Percentiles rank a stretch among this genome's conserved stretches.
These are phyloP conservation scores for Ameiurus melas DNA, from an alignment of 2,113 vertebrate genomes.

Conservation along the genomic window DNA sequence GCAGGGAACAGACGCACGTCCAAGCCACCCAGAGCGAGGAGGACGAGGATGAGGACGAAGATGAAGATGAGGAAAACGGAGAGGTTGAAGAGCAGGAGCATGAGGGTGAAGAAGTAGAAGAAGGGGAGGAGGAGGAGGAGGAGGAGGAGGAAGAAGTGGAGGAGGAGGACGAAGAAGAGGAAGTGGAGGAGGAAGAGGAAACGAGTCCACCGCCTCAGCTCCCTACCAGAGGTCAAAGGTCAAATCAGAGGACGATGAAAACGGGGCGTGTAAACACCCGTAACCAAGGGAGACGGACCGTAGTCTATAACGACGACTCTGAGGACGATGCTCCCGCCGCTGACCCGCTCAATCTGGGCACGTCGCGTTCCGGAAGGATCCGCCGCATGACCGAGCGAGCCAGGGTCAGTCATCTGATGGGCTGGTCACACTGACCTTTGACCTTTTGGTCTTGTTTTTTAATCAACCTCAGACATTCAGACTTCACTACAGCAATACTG, in stretches of 20 bases:
- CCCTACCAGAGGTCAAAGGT: slow-evolving; percentile 68
- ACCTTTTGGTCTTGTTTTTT: slow-evolving; percentile 47
- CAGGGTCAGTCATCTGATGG: slow-evolving; percentile 98
- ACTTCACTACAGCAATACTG: slow-evolving; percentile 70
- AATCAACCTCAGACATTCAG: slow-evolving; percentile 29
- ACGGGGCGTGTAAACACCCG: slow-evolving; percentile 88
- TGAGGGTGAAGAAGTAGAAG: slow-evolving; percentile 66
- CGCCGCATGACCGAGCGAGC: slow-evolving; percentile 98
- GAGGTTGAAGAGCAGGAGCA: slow-evolving; percentile 70
- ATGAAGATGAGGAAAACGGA: slow-evolving; percentile 68
- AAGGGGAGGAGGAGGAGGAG: slow-evolving; percentile 60
- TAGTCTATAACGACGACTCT: slow-evolving; percentile 91
- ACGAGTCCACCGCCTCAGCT: neutral
- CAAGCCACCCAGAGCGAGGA: slow-evolving; percentile 59
- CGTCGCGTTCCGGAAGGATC: slow-evolving; percentile 93
- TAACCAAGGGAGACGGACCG: slow-evolving; percentile 94
- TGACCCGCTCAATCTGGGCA: slow-evolving; percentile 95
- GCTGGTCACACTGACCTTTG: slow-evolving; percentile 93
- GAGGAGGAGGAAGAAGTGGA: slow-evolving; percentile 73
- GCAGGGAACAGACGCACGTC: slow-evolving; percentile 63
- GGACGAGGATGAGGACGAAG: slow-evolving; percentile 71
- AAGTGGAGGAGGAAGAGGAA: slow-evolving; percentile 62
- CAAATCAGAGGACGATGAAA: slow-evolving; percentile 61
- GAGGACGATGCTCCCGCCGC: slow-evolving; percentile 87
- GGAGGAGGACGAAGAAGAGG: slow-evolving; percentile 69